Conservation (phyloP, 2,888 invertebrate genomes). For the Epsilonema sp. region DNA sequence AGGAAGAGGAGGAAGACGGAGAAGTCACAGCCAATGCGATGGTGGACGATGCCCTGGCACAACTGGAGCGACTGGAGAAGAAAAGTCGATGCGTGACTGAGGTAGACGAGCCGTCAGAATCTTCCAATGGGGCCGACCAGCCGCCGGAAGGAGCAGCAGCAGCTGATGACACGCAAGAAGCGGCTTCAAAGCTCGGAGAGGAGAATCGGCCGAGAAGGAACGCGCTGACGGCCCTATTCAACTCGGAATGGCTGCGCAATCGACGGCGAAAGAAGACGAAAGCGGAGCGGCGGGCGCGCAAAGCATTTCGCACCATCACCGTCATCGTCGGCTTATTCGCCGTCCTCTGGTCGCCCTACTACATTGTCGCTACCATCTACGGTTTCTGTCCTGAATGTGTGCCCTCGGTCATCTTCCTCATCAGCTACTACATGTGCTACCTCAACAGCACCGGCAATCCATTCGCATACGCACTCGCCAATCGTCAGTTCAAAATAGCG, state of each 20-base stretch:
- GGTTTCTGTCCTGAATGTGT: slow-evolving; percentile 28
- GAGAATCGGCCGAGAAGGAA: background rate
- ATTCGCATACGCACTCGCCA: slow-evolving; percentile 28
- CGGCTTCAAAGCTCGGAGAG: background rate
- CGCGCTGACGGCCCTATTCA: slow-evolving; percentile 2
- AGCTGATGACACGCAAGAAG: background rate
- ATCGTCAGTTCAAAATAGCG: slow-evolving; percentile 23
- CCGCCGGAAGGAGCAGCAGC: too few relatives aligned
- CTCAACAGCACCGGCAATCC: slow-evolving; percentile 24
- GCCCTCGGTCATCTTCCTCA: slow-evolving; percentile 22
- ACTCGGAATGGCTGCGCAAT: background rate
- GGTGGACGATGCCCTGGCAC: background rate
- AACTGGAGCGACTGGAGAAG: too few relatives aligned
- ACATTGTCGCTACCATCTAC: slow-evolving; percentile 27
- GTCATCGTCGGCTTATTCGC: slow-evolving; percentile 29
- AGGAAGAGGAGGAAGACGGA: background rate
- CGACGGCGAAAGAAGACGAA: slow-evolving; percentile 13
- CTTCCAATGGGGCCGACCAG: too few relatives aligned
- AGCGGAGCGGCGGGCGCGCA: slow-evolving; percentile 25
- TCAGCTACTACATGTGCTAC: slow-evolving; percentile 29
- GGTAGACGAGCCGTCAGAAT: too few relatives aligned
- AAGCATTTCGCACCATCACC: slow-evolving; percentile 27
- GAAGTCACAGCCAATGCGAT: background rate
- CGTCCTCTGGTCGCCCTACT: slow-evolving; percentile 28
- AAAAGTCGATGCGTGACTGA: too few relatives aligned